phyloP scores from a whole-genome alignment of 92 coral and sea anemone species.

The Porites cylindrica region DNA sequence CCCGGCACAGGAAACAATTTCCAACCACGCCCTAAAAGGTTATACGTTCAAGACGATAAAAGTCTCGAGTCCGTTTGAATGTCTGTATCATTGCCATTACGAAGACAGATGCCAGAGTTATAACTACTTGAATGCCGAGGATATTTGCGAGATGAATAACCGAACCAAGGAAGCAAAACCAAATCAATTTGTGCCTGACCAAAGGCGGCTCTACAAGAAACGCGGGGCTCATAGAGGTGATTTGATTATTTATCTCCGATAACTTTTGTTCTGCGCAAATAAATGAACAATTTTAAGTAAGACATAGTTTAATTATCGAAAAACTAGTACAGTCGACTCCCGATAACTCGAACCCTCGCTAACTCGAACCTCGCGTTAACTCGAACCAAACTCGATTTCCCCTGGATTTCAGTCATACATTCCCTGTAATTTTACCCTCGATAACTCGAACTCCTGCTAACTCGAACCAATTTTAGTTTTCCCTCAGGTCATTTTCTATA shows the following conservation, averaged over 20 bases:
- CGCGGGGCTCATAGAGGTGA: constrained; percentile 26
- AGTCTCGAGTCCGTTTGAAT: background rate
- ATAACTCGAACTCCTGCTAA: too few species aligned
- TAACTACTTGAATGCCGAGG: background rate
- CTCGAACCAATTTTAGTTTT: too few species aligned
- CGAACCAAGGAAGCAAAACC: constrained; percentile 22
- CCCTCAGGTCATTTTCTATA: too few species aligned
- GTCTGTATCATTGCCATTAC: constrained; percentile 13
- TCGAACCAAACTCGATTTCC: too few species aligned
- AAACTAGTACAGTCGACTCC: too few species aligned
- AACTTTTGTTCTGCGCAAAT: background rate
- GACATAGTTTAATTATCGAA: too few species aligned
- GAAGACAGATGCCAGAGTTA: constrained; percentile 41
- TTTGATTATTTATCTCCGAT: too few species aligned
- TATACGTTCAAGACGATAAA: background rate
- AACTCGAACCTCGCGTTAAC: too few species aligned
- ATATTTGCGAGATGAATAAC: constrained; percentile 39
- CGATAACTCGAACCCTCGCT: too few species aligned
- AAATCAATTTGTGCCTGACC: background rate
- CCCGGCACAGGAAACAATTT: background rate
- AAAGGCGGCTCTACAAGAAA: constrained; percentile 12
- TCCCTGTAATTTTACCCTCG: too few species aligned
- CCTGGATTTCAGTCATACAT: too few species aligned
- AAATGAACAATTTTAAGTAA: too few species aligned
- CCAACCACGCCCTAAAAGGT: background rate